These are phyloP conservation scores for Chorisops tibialis DNA, from an alignment of 2,888 invertebrate species.

Conservation along the genomic window DNA sequence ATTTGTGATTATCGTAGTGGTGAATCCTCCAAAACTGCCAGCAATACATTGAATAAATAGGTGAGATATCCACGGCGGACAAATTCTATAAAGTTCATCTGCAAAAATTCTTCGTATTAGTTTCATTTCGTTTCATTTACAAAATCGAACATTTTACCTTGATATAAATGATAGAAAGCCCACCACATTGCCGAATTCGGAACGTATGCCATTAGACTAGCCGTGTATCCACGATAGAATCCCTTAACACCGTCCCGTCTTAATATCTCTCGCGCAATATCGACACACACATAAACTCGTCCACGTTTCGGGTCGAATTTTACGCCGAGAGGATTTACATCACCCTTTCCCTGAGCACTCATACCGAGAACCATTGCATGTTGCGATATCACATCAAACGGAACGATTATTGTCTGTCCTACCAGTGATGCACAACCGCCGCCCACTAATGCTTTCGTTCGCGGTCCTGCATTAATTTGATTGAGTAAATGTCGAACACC, in stretches of 20 bases:
- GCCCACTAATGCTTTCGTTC: slow-evolving; percentile 71
- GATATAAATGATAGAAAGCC: slow-evolving; percentile 90
- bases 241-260: slow-evolving; percentile 77
- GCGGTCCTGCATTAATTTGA: slow-evolving; percentile 49
- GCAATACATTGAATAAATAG: slow-evolving; percentile 84
- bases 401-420: slow-evolving; percentile 93
- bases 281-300: slow-evolving; percentile 65
- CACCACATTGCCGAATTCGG: slow-evolving; percentile 99
- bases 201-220: slow-evolving; percentile 89
- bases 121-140: not conserved
- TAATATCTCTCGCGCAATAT: slow-evolving; percentile 76
- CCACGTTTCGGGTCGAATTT: slow-evolving; percentile 61
- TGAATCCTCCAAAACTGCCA: slow-evolving; percentile 88
- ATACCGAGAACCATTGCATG: slow-evolving; percentile 93
- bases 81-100: slow-evolving; percentile 74
- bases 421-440: slow-evolving; percentile 90
- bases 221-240: slow-evolving; percentile 90
- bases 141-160: slow-evolving; percentile 62
- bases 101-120: slow-evolving; percentile 32
- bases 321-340: slow-evolving; percentile 74
- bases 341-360: slow-evolving; percentile 50
- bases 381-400: slow-evolving; percentile 94
- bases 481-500: slow-evolving; percentile 78
- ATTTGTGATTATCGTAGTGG: slow-evolving; percentile 91
- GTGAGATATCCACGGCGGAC: slow-evolving; percentile 75